These are phyloP conservation scores for Lordiphosa mommai DNA, from an alignment of 1,140 invertebrate genomes.

Conservation along the genomic window DNA sequence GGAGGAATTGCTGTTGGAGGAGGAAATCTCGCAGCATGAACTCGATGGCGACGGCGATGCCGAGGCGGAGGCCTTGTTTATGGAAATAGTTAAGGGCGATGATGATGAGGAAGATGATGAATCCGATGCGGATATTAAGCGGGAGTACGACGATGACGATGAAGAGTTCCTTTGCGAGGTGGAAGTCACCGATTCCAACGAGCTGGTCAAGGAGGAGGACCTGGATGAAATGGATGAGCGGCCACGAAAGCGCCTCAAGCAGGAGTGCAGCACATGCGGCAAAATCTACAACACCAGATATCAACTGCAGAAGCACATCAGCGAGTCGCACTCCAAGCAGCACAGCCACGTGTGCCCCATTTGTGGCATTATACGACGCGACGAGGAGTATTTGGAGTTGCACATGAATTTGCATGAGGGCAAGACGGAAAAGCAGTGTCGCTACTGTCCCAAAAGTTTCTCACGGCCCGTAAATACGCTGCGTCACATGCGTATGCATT, in stretches of 20 bases:
- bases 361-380: conserved; percentile 59
- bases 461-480: conserved; percentile 67
- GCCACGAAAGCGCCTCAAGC: conserved; percentile 36
- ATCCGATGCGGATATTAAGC: conserved; percentile 36
- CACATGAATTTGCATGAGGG: conserved; percentile 77
- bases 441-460: conserved; percentile 69
- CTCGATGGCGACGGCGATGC: conserved; percentile 27
- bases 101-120: conserved; percentile 45
- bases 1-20: conserved; percentile 39
- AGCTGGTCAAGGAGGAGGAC: background rate
- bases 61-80: conserved; percentile 56
- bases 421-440: conserved; percentile 72
- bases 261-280: conserved; percentile 49
- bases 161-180: conserved; percentile 45
- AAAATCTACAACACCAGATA: conserved; percentile 59
- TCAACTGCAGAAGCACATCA: conserved; percentile 64
- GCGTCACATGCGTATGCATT: conserved; percentile 76
- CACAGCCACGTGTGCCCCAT: conserved; percentile 56
- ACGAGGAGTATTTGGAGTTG: conserved; percentile 73
- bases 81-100: conserved; percentile 54
- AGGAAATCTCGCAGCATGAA: conserved; percentile 1
- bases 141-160: conserved; percentile 42
- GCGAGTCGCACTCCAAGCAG: conserved; percentile 51
- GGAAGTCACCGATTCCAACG: conserved; percentile 14
- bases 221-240: conserved; percentile 7